Base-by-base conservation (phyloP, 2,888 invertebrate genomes). In the Hydropsyche betteni region DNA sequence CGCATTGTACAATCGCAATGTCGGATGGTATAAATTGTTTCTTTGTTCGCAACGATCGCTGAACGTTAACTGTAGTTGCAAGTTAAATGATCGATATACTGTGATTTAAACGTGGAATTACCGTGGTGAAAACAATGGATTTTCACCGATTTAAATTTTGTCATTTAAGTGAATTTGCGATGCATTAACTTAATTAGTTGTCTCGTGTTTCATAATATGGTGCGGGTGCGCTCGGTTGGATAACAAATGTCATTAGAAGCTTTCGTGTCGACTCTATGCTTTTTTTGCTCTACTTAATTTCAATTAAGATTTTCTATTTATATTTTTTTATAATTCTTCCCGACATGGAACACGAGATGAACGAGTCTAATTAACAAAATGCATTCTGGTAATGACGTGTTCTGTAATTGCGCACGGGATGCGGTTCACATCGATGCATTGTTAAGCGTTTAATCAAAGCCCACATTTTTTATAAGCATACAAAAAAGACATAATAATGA, bases 171-270 rank as follows among this genome's bases (percentile, higher is more conserved):
- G 36, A 64, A 36, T 64, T 64, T 64, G 64, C n/a, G 64, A 64
- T 64, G 64, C 64, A 64, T 64, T 64, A 64, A 34, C 64, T 33
- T 64, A 64, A 64, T 64, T 64, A 64, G 64, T 36, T n/a, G 36
- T 64, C 64, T 36, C 64, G 36, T 64, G 64, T 64, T 64, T 64
- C 36, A 36, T 64, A 36, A 64, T 36, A 12, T 12, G 6, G 12
- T 24, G 36, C n/a, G 64, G 36, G 64, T n/a, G 36, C 34, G 64
- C 34, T 36, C 36, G 44, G 44, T 44, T 36, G 64, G 36, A 64
- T 64, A 64, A 64, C 36, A 64, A 64, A 64, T 64, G 64, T 64
- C 34, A 64, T 64, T 64, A 36, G 64, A 33, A 5, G 58, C 58
- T 58, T 16, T 58, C 58, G 58, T 58, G 58, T 58, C 16, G 14